Conservation (phyloP, 2,113 vertebrate species). For the Corydoras sp. region DNA sequence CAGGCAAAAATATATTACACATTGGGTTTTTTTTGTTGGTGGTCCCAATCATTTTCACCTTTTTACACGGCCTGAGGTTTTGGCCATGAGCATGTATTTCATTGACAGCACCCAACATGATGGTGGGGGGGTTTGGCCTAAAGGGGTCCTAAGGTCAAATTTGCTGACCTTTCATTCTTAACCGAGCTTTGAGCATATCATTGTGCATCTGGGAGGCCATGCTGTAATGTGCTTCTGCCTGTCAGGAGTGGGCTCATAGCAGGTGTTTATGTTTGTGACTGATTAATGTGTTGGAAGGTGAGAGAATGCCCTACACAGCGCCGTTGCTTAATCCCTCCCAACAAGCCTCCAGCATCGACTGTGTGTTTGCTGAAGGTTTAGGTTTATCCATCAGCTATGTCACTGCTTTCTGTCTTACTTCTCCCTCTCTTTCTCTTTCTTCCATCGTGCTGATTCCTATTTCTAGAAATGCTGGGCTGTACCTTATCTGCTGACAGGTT, state of each 20-base stretch:
- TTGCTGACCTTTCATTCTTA: neutral
- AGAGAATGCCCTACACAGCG: conserved; percentile 27
- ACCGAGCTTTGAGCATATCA: neutral
- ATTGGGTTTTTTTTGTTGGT: neutral
- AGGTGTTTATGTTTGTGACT: conserved; percentile 41
- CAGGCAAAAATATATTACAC: too few relatives aligned
- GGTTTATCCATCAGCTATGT: conserved; percentile 47
- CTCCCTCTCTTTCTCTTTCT: neutral
- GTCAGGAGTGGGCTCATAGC: conserved; percentile 8
- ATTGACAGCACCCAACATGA: neutral
- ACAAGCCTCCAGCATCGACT: conserved; percentile 40
- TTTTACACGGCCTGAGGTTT: neutral
- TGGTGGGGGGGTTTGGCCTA: neutral
- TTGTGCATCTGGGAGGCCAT: neutral
- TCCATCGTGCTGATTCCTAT: too few relatives aligned
- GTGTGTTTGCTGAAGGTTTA: conserved; percentile 50
- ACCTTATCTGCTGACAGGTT: conserved; percentile 25
- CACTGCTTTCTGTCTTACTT: conserved; percentile 38
- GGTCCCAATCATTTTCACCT: neutral
- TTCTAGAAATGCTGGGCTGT: conserved; percentile 15
- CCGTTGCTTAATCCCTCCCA: conserved; percentile 50
- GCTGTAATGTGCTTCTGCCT: neutral
- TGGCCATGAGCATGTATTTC: neutral
- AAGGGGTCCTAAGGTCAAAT: neutral
- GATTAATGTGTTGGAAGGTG: conserved; percentile 31